Evolutionary conservation across 1,140 invertebrate species (phyloP).

Genomic region (Micrasema longulum): DNA sequence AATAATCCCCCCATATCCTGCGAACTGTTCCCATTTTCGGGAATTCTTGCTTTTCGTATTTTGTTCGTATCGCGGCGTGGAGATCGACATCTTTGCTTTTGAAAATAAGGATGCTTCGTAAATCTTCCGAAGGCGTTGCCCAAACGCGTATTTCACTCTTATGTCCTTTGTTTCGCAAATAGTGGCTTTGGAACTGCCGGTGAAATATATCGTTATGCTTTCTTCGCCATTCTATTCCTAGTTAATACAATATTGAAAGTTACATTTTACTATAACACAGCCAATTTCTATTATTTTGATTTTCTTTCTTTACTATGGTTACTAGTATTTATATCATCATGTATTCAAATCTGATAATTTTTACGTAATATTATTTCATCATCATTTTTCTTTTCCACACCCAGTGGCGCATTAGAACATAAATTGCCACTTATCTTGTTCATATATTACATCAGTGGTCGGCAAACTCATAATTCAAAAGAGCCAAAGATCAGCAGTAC

Average conservation of each 20-base stretch:
- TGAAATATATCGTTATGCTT: slow-evolving; percentile 34
- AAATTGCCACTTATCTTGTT: no score
- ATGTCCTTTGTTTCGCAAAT: slow-evolving; percentile 35
- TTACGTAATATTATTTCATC: no score
- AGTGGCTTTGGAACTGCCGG: slow-evolving; percentile 34
- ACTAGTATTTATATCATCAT: no score
- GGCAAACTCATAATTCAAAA: no score
- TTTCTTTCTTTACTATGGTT: no score
- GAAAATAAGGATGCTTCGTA: slow-evolving; percentile 32
- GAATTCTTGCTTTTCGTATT: slow-evolving; percentile 14
- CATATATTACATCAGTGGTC: no score
- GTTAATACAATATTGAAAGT: slow-evolving; percentile 8
- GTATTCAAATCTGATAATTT: no score
- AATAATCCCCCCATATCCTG: slow-evolving; percentile 27
- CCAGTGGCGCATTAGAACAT: no score
- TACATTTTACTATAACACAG: no score
- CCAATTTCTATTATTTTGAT: no score
- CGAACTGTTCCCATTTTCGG: slow-evolving; percentile 21
- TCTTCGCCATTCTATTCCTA: slow-evolving; percentile 13
- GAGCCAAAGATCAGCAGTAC: no score
- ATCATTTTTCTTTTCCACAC: no score
- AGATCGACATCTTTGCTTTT: slow-evolving; percentile 37
- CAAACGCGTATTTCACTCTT: slow-evolving; percentile 33
- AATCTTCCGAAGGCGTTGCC: slow-evolving; percentile 35
- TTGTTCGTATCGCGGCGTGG: slow-evolving; percentile 1